These are phyloP conservation scores for Pygoscelis adeliae DNA, from an alignment of 2,113 vertebrate species.

Conservation along the genomic window DNA sequence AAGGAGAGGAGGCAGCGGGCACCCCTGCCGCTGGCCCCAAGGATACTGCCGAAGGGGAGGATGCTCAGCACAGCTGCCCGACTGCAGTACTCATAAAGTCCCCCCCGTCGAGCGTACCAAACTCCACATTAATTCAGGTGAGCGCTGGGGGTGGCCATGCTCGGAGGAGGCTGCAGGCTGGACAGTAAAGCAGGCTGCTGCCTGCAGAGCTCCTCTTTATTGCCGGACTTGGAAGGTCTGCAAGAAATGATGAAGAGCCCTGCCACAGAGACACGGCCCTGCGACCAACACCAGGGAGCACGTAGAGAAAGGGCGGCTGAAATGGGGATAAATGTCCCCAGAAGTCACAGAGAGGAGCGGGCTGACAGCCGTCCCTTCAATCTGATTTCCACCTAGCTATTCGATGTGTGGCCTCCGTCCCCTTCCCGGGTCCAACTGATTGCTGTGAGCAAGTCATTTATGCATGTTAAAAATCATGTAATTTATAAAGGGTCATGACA, in stretches of 20 bases:
- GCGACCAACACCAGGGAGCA: background rate
- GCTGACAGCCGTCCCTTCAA: background rate
- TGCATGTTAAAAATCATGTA: background rate
- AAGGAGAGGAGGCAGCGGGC: background rate
- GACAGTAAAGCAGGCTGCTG: background rate
- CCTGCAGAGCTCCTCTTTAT: background rate
- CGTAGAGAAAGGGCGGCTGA: accelerated
- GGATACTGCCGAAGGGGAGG: background rate
- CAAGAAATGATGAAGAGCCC: background rate
- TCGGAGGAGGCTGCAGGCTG: background rate
- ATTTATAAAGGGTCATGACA: background rate
- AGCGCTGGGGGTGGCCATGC: background rate
- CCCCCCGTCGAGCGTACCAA: accelerated
- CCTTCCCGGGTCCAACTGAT: background rate
- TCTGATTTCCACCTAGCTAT: background rate
- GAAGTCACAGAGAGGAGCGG: background rate
- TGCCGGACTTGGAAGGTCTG: background rate
- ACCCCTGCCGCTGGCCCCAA: background rate
- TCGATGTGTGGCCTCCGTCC: background rate
- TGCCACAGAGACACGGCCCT: background rate
- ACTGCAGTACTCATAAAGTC: background rate
- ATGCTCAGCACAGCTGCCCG: background rate
- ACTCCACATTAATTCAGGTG: background rate
- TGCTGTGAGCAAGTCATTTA: background rate
- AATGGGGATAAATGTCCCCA: background rate